These are phyloP conservation scores for Drosophila subsilvestris DNA, from an alignment of 2,888 invertebrate species.

Conservation along the genomic window DNA sequence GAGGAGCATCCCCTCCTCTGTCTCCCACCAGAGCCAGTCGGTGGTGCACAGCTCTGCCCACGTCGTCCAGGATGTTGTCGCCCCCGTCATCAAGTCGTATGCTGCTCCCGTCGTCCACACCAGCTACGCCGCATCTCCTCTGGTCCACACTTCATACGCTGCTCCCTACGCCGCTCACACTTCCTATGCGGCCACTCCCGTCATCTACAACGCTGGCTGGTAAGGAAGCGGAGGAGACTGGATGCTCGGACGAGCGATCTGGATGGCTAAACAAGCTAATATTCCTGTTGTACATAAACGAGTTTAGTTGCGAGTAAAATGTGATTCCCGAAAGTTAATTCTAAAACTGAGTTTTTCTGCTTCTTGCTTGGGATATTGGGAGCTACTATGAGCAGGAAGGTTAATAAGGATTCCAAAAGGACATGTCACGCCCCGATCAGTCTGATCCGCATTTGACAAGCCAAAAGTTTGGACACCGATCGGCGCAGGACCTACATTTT, in stretches of 20 bases:
- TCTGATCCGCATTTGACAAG: no score
- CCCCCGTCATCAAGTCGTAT: constrained; percentile 74
- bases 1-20: constrained; percentile 85
- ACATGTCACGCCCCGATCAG: no score
- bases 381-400: neutral
- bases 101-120: constrained; percentile 50
- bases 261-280: constrained; percentile 36
- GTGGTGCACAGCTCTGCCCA: constrained; percentile 84
- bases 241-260: constrained; percentile 22
- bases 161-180: constrained; percentile 68
- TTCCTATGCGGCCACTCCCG: constrained; percentile 52
- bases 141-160: constrained; percentile 44
- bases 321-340: constrained; percentile 33
- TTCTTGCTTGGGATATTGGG: neutral
- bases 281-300: constrained; percentile 31
- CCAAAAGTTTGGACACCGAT: no score
- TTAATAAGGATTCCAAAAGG: neutral
- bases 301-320: constrained; percentile 62
- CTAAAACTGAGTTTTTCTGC: neutral
- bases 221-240: constrained; percentile 24
- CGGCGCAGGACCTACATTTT: no score
- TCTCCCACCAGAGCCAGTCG: constrained; percentile 85
- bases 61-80: constrained; percentile 78
- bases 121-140: constrained; percentile 47
- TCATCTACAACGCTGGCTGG: constrained; percentile 62